Base-by-base conservation (phyloP, 2,888 invertebrate genomes). In the Tipula helvola region DNA sequence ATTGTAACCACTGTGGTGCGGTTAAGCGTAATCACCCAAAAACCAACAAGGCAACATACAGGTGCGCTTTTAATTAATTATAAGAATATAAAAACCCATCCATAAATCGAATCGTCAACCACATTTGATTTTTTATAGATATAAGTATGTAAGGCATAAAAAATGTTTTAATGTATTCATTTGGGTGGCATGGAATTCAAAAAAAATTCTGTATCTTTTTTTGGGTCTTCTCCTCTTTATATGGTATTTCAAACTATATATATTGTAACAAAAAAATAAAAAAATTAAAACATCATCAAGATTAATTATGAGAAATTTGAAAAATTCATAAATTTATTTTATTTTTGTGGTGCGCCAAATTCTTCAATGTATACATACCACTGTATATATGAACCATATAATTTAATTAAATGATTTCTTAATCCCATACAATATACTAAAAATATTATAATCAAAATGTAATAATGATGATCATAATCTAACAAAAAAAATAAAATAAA, bases 361-460 rank as follows among this genome's bases (percentile, higher is more conserved):
- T 71, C 71, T 71, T 71, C 71, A 18, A 10, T 71, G 2, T 28
- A 71, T 71, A 39, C n/a, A 18, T 18, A 71, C 8, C 28, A 18
- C 28, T 28, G 28, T 28, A 28, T 28, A 18, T 71, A 28, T 71
- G 71, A 71, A 71, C 71, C 71, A 71, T 71, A 71, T 71, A 71
- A 71, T 71, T 71, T 71, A 71, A 71, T 71, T 71, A 71, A 71
- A 71, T 71, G 71, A 71, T 71, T 71, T 28, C 71, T 71, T 71
- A 71, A 71, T 71, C 71, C 13, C 28, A 71, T 28, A 10, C 71
- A 71, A 16, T 16, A 52, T 71, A 71, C 7, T 16, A 71, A 71
- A 71, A 71, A 71, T 71, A 71, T 71, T 71, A 71, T 71, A 71
- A 71, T 71, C 71, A 71, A 71, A 71, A 71, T 71, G 71, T 71